A percentile compares a stretch with the other conserved stretches of the same genome.
Conservation (phyloP, 2,797 vertebrate species). For the Masticophis lateralis region DNA sequence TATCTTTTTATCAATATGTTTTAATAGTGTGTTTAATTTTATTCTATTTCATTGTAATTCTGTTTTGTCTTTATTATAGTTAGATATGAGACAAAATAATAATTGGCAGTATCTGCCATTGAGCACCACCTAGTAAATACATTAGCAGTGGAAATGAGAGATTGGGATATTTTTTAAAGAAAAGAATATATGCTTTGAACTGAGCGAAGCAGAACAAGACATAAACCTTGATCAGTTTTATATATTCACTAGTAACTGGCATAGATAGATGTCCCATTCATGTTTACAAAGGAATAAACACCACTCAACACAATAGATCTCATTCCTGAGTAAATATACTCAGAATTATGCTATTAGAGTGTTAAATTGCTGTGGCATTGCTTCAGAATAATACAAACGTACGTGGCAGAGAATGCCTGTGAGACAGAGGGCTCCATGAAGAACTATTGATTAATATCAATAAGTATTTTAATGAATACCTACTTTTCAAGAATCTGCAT, state of each 20-base stretch:
- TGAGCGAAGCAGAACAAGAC: not conserved
- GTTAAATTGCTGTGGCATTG: slow-evolving; percentile 33
- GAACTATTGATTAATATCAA: slow-evolving; percentile 66
- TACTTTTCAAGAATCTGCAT: slow-evolving; percentile 87
- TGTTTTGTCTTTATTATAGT: not conserved
- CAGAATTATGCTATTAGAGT: not conserved
- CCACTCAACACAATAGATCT: not conserved
- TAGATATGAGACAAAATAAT: not conserved
- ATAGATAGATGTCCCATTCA: not conserved
- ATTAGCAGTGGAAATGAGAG: not conserved
- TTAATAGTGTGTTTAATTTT: not conserved
- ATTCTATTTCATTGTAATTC: not conserved
- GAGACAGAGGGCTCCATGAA: slow-evolving; percentile 61
- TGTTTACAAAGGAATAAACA: not conserved
- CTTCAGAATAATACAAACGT: slow-evolving; percentile 31
- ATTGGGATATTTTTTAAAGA: not conserved
- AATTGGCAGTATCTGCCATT: not conserved
- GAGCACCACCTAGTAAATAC: not conserved
- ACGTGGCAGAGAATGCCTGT: slow-evolving; percentile 41
- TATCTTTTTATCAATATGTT: not conserved
- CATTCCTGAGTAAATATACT: not conserved
- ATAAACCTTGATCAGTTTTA: not conserved
- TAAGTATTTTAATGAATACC: slow-evolving; percentile 70
- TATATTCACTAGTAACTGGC: not conserved
- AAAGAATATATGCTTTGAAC: not conserved